A percentile compares a stretch with the other conserved stretches of the same genome.
Evolutionary conservation across 2,888 invertebrate species (phyloP).

Genomic region (Melinaea menophilus): DNA sequence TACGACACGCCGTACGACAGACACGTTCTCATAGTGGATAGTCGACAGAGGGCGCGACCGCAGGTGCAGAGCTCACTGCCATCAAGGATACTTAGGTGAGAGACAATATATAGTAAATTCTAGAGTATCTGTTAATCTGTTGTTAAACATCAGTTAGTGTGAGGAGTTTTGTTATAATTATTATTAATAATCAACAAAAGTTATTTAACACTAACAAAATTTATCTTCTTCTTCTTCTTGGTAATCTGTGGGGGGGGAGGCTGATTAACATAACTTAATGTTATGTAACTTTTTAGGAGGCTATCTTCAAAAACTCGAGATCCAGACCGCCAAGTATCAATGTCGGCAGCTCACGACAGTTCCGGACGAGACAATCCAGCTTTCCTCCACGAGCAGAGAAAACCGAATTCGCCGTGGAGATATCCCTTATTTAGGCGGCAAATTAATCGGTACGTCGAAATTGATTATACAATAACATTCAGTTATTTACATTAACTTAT

Average conservation of each 20-base stretch:
- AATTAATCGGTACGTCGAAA: constrained; percentile 60
- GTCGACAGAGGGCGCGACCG: constrained; percentile 72
- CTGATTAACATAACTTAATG: background rate
- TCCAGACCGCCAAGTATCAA: constrained; percentile 62
- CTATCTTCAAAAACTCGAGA: constrained; percentile 85
- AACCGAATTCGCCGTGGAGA: constrained; percentile 86
- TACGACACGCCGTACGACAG: constrained; percentile 96
- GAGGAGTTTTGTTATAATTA: no score
- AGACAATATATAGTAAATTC: background rate
- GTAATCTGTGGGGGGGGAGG: no score
- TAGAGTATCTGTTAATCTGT: no score
- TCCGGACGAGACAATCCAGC: constrained; percentile 82
- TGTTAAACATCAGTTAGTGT: no score
- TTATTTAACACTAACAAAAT: no score
- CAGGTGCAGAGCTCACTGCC: constrained; percentile 65
- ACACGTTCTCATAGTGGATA: constrained; percentile 94
- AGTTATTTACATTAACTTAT: background rate
- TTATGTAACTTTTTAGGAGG: constrained; percentile 59
- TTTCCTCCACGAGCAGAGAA: constrained; percentile 79
- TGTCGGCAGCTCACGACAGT: constrained; percentile 65
- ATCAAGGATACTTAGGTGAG: constrained; percentile 81
- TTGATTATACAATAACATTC: constrained; percentile 1
- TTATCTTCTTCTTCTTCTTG: no score
- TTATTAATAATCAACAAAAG: no score
- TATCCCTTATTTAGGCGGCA: constrained; percentile 79